Base-by-base conservation (phyloP, 2,113 vertebrate species). In the Tor tambroides region DNA sequence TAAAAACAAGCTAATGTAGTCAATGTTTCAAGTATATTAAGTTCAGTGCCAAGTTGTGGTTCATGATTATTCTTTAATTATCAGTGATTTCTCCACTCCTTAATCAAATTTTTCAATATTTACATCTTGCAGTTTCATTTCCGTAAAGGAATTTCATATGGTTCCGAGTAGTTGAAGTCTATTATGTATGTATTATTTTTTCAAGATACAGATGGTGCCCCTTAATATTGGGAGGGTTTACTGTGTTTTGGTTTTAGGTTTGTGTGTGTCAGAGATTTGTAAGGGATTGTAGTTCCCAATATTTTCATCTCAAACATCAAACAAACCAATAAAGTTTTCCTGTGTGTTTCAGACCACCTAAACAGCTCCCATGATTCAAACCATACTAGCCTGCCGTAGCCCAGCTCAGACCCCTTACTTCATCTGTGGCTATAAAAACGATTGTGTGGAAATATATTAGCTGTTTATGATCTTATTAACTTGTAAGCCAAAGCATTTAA, bases 281-380 rank as follows among this genome's bases (percentile, higher is more conserved):
- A 51, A 21, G 38, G 11, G 43, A 46, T 46, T 46, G 43, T n/a
- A 3, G 26, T 54, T 59, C 54, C 6, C 21, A 63, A 67, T 85
- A 72, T 72, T 65, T 86, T 78, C 51, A 43, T 76, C 65, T 80
- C 10, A 9, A 32, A 83, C 85, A 67, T 89, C 59, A 89, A 87
- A 81, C 67, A 76, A 80, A 71, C 85, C 38, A 56, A 65, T 84
- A 89, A 69, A 32, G 19, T 43, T 61, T 80, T 21, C 30, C 77
- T 61, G 32, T 81, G 78, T 80, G 81, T 80, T 81, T 87, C 43
- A 56, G 85, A 89, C 88, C 88, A 89, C 88, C 75, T 74, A 41
- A 75, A 67, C 14, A 15, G 75, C 9, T 63, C 10, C 49, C 72
- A 21, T 63, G 41, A 46, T 67, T 74, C 23, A 85, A 41, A 51